These are phyloP conservation scores for Clepsis dumicolana DNA, from an alignment of 2,888 invertebrate genomes.

Conservation along the genomic window DNA sequence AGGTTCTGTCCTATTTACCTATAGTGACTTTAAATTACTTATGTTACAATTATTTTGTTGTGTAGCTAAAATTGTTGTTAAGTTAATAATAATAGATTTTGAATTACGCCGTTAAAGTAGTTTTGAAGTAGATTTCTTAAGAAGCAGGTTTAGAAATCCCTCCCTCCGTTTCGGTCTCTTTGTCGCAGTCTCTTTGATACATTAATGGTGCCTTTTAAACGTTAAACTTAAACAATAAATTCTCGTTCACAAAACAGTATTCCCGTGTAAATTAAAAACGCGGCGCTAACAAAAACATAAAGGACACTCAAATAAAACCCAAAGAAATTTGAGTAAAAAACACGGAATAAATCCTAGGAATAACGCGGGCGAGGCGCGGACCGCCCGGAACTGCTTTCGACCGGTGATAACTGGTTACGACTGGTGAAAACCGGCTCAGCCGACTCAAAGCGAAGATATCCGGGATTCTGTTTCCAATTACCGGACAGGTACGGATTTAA, in stretches of 20 bases:
- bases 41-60: too few relatives aligned
- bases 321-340: constrained; percentile 15
- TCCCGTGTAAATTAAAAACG: constrained; percentile 32
- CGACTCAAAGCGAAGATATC: constrained; percentile 52
- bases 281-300: constrained; percentile 10
- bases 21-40: too few relatives aligned
- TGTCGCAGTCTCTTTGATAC: too few relatives aligned
- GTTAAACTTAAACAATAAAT: background rate
- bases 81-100: too few relatives aligned
- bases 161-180: too few relatives aligned
- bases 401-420: constrained; percentile 11
- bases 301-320: background rate
- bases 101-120: too few relatives aligned
- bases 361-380: constrained; percentile 7
- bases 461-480: constrained; percentile 59
- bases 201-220: too few relatives aligned
- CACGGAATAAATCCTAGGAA: constrained; percentile 27
- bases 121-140: too few relatives aligned
- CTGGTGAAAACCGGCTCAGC: constrained; percentile 44
- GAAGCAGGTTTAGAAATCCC: too few relatives aligned
- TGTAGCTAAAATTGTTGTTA: too few relatives aligned
- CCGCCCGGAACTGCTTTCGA: constrained; percentile 1
- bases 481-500: constrained; percentile 54
- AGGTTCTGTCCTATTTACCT: too few relatives aligned
- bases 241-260: constrained; percentile 3